Conservation (phyloP, 2,888 invertebrate species). For the Drosophila robusta region DNA sequence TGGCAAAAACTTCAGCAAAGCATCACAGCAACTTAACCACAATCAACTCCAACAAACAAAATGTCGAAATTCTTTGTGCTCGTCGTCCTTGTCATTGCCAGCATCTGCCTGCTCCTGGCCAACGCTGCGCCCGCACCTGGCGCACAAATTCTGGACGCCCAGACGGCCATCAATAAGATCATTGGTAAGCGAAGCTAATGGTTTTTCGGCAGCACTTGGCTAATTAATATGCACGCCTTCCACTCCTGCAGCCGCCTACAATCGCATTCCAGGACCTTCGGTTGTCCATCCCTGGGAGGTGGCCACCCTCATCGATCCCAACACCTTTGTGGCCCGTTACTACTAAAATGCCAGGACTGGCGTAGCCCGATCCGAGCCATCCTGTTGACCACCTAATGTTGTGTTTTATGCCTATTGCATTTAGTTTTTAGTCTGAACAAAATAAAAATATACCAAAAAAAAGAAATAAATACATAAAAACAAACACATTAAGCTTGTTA, state of each 20-base stretch:
- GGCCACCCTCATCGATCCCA: constrained; percentile 62
- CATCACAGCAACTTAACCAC: constrained; percentile 5
- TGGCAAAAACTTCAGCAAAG: constrained; percentile 34
- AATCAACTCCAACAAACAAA: constrained; percentile 22
- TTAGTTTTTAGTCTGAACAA: constrained; percentile 23
- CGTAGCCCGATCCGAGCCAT: neutral
- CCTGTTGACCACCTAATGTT: constrained; percentile 25
- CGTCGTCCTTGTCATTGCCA: constrained; percentile 51
- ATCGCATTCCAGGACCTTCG: constrained; percentile 61
- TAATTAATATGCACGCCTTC: neutral
- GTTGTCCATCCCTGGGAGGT: constrained; percentile 64
- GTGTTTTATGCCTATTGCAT: constrained; percentile 35
- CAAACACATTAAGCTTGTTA: neutral
- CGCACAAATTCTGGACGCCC: constrained; percentile 59
- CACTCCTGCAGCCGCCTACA: constrained; percentile 59
- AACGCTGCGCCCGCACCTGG: constrained; percentile 59
- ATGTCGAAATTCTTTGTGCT: constrained; percentile 62
- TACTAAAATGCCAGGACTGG: constrained; percentile 16
- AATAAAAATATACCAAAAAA: constrained; percentile 10
- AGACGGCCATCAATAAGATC: constrained; percentile 68
- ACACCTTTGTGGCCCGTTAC: constrained; percentile 54
- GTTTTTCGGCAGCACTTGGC: no score
- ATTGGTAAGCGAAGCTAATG: constrained; percentile 50
- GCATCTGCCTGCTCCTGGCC: constrained; percentile 49
- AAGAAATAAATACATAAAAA: neutral